Percentiles rank a stretch among this genome's conserved stretches.
phyloP scores from a whole-genome alignment of 2,797 vertebrate species.

The Craterocephalus amniculus region DNA sequence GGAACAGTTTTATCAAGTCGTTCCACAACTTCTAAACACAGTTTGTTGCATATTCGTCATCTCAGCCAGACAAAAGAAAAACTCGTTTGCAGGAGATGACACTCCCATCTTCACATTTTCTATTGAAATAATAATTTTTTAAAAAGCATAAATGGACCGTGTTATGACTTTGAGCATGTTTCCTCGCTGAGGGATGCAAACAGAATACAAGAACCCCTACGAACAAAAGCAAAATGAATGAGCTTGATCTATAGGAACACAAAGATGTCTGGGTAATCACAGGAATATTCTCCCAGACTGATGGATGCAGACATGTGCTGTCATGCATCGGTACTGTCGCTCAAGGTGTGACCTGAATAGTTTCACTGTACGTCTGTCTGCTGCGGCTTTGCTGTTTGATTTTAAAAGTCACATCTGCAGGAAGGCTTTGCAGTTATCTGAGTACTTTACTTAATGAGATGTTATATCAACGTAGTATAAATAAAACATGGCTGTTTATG shows the following conservation, averaged over 20 bases:
- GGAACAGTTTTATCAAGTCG: too few species aligned
- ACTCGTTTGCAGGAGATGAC: not conserved
- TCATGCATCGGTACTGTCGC: not conserved
- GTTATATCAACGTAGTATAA: not conserved
- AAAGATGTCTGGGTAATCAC: not conserved
- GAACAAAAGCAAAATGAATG: not conserved
- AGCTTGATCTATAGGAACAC: not conserved
- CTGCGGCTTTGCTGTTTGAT: not conserved
- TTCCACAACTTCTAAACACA: too few species aligned
- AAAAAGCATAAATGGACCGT: not conserved
- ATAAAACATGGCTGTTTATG: constrained; percentile 1
- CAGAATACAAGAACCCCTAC: not conserved
- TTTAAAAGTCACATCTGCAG: not conserved
- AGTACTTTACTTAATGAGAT: not conserved
- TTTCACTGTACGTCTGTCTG: not conserved
- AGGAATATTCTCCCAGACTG: not conserved
- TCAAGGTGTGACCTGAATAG: not conserved
- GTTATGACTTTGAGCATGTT: not conserved
- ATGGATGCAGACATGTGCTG: not conserved
- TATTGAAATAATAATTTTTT: too few species aligned
- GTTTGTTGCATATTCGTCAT: too few species aligned
- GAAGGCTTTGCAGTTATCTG: not conserved
- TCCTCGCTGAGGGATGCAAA: not conserved
- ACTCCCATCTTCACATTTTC: not conserved
- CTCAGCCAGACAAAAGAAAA: not conserved